These are phyloP conservation scores for Philopotamus ludificatus DNA, from an alignment of 1,140 invertebrate species.

Conservation along the genomic window DNA sequence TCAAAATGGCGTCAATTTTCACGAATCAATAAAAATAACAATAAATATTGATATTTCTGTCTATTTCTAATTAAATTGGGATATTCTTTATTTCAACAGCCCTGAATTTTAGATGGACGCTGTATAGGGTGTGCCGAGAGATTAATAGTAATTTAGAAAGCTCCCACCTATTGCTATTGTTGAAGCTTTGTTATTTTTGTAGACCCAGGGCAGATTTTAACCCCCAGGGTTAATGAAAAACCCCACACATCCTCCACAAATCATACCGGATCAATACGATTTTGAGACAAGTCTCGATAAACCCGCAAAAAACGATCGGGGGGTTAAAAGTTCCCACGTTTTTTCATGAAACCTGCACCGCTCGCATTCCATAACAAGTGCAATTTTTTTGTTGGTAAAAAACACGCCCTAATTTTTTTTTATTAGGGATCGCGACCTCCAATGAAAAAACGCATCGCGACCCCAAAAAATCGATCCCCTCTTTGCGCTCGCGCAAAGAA, in stretches of 20 bases:
- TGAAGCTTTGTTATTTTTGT: constrained; percentile 30
- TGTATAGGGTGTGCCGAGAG: constrained; percentile 10
- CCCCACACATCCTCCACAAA: not conserved
- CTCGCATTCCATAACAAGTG: constrained; percentile 31
- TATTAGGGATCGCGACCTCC: not conserved
- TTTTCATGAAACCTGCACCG: constrained; percentile 35
- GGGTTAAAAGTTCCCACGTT: not conserved
- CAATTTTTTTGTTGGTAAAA: constrained; percentile 25
- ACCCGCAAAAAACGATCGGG: not conserved
- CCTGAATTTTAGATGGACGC: no score
- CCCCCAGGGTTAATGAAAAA: constrained; percentile 40
- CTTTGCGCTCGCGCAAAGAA: constrained; percentile 4
- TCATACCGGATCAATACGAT: not conserved
- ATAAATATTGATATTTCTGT: no score
- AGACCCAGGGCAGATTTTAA: constrained; percentile 32
- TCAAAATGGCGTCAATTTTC: no score
- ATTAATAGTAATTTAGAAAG: constrained; percentile 42
- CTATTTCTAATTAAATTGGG: no score
- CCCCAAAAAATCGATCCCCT: constrained; percentile 22
- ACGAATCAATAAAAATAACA: no score
- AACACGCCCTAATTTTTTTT: constrained; percentile 16
- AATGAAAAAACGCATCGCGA: constrained; percentile 15
- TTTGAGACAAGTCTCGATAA: not conserved
- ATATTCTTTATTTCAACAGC: no score
- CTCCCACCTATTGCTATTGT: constrained; percentile 39